Evolutionary conservation across 23 tunicate genomes (phyloP).

Genomic region (Pegea sp.): DNA sequence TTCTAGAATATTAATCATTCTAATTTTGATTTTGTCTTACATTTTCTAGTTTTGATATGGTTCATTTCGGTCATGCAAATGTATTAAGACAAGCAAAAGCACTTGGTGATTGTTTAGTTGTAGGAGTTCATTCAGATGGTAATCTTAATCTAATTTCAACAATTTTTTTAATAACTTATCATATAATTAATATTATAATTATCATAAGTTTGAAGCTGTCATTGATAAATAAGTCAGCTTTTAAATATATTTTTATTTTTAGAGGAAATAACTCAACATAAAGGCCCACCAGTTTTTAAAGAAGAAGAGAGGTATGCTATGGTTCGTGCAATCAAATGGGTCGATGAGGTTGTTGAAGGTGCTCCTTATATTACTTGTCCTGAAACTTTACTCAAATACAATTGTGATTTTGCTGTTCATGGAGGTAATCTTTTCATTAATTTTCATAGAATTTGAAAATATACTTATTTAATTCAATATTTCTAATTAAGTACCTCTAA

Average conservation of each 20-base stretch:
- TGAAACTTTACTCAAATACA: conserved; percentile 59
- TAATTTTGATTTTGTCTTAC: not conserved
- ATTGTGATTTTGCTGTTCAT: conserved; percentile 88
- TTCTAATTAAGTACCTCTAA: too few species aligned
- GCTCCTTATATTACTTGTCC: conserved; percentile 75
- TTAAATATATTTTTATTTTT: not conserved
- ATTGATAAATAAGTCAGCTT: too few species aligned
- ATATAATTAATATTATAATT: too few species aligned
- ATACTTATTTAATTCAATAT: too few species aligned
- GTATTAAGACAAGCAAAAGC: conserved; percentile 77
- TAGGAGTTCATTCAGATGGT: conserved; percentile 95
- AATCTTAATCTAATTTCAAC: not conserved
- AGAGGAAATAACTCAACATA: conserved; percentile 71
- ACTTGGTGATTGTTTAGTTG: conserved; percentile 64
- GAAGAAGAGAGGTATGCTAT: conserved; percentile 57
- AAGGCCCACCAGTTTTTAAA: conserved; percentile 95
- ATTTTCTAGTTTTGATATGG: conserved; percentile 81
- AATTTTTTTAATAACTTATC: not conserved
- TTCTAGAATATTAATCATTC: not conserved
- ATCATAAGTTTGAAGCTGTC: too few species aligned
- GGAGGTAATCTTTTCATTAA: conserved; percentile 44
- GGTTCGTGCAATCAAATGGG: conserved; percentile 87
- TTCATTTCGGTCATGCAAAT: conserved; percentile 96
- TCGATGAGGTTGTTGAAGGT: conserved; percentile 89
- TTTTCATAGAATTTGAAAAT: too few species aligned